A percentile compares a stretch with the other conserved stretches of the same genome.
Evolutionary conservation across 2,113 vertebrate species (phyloP).

Genomic region (Saguinus imperator): DNA sequence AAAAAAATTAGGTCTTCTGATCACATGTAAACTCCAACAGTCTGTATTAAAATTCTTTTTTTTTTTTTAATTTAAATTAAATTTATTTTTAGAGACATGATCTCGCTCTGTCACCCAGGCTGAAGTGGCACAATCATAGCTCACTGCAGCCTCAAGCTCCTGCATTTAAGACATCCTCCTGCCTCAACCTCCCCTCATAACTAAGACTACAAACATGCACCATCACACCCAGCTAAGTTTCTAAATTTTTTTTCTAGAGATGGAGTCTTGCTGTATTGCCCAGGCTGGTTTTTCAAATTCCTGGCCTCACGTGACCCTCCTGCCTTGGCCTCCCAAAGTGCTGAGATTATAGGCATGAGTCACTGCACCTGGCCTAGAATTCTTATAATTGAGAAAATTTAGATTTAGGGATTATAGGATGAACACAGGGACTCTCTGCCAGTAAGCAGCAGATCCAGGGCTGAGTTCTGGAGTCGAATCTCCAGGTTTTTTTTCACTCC

Average conservation of each 20-base stretch:
- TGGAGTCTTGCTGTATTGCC: not conserved
- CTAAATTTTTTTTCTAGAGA: not conserved
- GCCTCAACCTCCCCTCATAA: not conserved
- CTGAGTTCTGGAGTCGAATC: not conserved
- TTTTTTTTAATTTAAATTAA: not conserved
- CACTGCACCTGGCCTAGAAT: not conserved
- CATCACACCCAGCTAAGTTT: not conserved
- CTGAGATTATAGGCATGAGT: not conserved
- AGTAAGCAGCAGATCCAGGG: not conserved
- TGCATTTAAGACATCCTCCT: not conserved
- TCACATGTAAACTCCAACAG: not conserved
- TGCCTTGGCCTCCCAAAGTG: not conserved
- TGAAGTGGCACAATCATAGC: not conserved
- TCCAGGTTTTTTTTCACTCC: not conserved
- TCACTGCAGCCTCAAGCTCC: not conserved
- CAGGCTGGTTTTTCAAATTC: not conserved
- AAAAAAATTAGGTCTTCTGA: not conserved
- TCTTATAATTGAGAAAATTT: not conserved
- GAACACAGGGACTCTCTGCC: not conserved
- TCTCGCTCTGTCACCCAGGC: not conserved
- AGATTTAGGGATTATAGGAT: not conserved
- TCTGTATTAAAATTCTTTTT: not conserved
- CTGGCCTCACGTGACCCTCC: not conserved
- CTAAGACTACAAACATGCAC: not conserved
- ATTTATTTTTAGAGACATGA: not conserved